Conservation (phyloP, 2,113 vertebrate species). For the Cercopithecus mona region DNA sequence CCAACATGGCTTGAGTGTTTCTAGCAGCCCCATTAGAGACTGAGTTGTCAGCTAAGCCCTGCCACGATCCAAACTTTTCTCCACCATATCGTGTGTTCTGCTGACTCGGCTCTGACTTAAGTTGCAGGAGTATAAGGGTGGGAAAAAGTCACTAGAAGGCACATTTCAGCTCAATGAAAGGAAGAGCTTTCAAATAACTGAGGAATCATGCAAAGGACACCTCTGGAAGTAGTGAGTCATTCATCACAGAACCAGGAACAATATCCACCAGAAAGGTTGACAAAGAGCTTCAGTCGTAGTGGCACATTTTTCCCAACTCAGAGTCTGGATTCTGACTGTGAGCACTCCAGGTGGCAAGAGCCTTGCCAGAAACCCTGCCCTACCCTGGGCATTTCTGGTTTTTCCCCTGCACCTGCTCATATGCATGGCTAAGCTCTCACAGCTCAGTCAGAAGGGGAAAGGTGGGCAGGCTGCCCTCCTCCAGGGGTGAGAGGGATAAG, state of each 20-base stretch:
- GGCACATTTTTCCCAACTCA: neutral
- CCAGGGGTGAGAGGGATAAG: neutral
- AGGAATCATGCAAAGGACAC: neutral
- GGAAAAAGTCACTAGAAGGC: neutral
- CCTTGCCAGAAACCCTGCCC: neutral
- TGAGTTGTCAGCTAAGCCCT: neutral
- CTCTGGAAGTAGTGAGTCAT: neutral
- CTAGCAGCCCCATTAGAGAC: neutral
- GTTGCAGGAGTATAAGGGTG: neutral
- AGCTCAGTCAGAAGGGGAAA: neutral
- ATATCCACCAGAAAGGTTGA: neutral
- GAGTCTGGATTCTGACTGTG: neutral
- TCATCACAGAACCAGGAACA: neutral
- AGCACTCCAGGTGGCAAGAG: neutral
- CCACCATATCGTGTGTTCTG: too few relatives aligned
- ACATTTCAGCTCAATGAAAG: neutral
- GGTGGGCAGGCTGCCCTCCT: neutral
- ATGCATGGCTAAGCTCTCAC: neutral
- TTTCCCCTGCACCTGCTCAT: neutral
- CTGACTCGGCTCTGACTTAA: neutral
- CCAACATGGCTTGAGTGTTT: fast-evolving
- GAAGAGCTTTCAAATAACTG: neutral
- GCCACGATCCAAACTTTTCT: neutral
- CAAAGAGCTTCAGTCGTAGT: neutral
- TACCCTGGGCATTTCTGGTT: neutral